Evolutionary conservation across 2,888 invertebrate genomes (phyloP).

Genomic region (Lasioglossum vierecki): DNA sequence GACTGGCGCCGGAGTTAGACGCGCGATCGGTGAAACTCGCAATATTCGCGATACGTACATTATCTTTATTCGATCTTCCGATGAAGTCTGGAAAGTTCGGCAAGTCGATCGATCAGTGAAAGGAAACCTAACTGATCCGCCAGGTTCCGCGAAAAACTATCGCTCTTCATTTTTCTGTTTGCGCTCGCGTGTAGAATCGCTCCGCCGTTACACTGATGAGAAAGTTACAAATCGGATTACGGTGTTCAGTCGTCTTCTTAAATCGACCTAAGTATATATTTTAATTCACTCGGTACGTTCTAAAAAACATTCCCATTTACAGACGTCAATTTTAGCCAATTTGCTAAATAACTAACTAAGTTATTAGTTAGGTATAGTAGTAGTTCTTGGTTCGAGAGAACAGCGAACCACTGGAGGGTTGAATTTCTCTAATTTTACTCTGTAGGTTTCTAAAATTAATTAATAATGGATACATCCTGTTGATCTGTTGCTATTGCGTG

Average conservation of each 20-base stretch:
- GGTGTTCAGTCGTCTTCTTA: not conserved
- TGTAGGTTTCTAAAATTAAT: not conserved
- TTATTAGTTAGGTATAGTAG: too few relatives aligned
- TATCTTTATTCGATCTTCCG: not conserved
- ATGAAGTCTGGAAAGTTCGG: not conserved
- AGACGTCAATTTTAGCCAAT: not conserved
- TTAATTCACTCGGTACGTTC: not conserved
- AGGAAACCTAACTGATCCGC: not conserved
- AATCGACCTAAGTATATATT: not conserved
- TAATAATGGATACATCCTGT: not conserved
- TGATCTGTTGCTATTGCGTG: not conserved
- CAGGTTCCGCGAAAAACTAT: not conserved
- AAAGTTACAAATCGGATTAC: not conserved
- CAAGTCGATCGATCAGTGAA: not conserved
- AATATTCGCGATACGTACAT: not conserved
- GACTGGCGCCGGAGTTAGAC: not conserved
- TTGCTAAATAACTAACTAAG: too few relatives aligned
- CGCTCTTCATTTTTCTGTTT: not conserved
- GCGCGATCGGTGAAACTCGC: not conserved
- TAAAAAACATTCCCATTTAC: not conserved
- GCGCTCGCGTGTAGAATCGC: not conserved
- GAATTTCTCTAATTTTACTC: not conserved
- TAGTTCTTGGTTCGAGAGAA: too few relatives aligned
- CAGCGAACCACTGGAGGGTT: too few relatives aligned
- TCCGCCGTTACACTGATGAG: not conserved